Evolutionary conservation across 2,797 vertebrate species (phyloP).

Genomic region (Synaphobranchus kaupii): DNA sequence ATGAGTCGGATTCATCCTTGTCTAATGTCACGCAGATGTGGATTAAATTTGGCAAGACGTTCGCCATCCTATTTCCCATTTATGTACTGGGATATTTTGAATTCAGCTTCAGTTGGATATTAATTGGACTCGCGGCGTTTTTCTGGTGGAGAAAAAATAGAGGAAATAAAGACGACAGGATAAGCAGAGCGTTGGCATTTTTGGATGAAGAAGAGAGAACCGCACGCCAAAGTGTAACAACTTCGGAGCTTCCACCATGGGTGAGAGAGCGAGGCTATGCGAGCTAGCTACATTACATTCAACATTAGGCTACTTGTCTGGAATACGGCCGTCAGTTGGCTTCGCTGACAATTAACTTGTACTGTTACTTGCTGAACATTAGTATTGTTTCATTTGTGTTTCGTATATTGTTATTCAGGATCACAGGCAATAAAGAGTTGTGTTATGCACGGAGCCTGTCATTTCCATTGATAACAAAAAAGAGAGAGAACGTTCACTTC

Average conservation of each 20-base stretch:
- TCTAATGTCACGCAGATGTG: conserved; percentile 76
- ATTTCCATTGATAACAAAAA: neutral
- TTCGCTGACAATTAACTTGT: too few species aligned
- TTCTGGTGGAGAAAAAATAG: conserved; percentile 83
- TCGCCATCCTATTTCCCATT: conserved; percentile 86
- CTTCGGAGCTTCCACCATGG: conserved; percentile 90
- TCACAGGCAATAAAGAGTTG: neutral
- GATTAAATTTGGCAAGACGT: conserved; percentile 87
- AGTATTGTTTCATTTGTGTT: neutral
- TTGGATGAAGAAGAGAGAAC: conserved; percentile 84
- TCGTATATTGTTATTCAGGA: neutral
- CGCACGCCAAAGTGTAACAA: conserved; percentile 68
- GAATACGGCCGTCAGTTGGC: too few species aligned
- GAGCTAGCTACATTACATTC: too few species aligned
- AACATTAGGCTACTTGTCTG: too few species aligned
- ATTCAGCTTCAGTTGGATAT: conserved; percentile 95
- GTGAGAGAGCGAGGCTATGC: conserved; percentile 79
- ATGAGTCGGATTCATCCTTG: conserved; percentile 65
- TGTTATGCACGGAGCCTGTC: neutral
- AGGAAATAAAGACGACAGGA: conserved; percentile 69
- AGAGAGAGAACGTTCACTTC: neutral
- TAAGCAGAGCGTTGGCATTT: conserved; percentile 82
- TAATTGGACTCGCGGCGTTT: conserved; percentile 82
- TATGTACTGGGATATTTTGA: conserved; percentile 91
- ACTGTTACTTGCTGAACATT: neutral